phyloP scores from a whole-genome alignment of 2,113 vertebrate species.

The Ardeotis arabs region DNA sequence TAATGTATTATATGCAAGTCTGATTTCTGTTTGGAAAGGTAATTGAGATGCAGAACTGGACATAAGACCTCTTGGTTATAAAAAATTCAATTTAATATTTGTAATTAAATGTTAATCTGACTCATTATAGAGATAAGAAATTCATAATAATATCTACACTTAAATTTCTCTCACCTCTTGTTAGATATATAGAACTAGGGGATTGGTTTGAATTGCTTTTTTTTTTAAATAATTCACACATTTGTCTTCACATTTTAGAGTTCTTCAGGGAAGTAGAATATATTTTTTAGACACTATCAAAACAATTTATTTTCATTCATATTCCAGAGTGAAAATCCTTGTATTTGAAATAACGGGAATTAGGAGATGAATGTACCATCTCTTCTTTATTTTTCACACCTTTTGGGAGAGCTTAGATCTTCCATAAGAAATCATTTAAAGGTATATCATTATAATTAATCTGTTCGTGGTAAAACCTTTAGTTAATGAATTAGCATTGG shows the following conservation, averaged over 20 bases:
- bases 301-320: not conserved
- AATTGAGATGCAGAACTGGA: not conserved
- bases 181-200: not conserved
- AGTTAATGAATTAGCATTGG: not conserved
- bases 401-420: not conserved
- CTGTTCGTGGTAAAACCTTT: not conserved
- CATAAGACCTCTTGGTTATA: not conserved
- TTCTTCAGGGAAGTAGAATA: not conserved
- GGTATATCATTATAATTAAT: not conserved
- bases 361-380: not conserved
- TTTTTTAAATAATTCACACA: not conserved
- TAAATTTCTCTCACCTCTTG: not conserved
- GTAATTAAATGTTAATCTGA: not conserved
- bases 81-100: not conserved
- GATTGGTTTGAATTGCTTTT: not conserved
- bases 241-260: not conserved
- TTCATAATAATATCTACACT: not conserved
- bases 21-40: not conserved
- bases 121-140: not conserved
- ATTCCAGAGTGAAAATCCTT: not conserved
- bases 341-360: not conserved
- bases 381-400: not conserved
- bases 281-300: not conserved
- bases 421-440: not conserved
- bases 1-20: not conserved